Evolutionary conservation across 2,797 vertebrate species (phyloP).

Genomic region (Potorous gilbertii): DNA sequence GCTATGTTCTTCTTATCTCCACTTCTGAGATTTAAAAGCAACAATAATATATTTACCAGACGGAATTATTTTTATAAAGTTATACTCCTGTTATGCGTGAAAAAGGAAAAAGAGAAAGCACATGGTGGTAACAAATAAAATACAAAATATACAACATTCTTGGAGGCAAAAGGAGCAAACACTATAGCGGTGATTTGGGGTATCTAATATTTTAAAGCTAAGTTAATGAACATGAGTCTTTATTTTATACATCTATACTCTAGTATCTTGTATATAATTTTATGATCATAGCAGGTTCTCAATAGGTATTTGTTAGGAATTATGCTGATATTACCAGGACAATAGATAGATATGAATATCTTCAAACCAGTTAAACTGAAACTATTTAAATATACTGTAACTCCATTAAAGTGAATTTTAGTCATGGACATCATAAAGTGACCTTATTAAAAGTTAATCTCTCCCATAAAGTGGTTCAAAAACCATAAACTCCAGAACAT

Average conservation of each 20-base stretch:
- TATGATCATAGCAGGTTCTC: not conserved
- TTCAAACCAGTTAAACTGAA: not conserved
- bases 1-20: conserved; percentile 96
- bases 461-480: not conserved
- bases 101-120: conserved; percentile 53
- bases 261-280: not conserved
- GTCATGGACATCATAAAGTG: conserved; percentile 28
- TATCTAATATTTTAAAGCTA: conserved; percentile 47
- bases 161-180: conserved; percentile 38
- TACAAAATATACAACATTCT: conserved; percentile 30
- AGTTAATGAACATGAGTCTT: conserved; percentile 20
- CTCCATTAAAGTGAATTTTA: conserved; percentile 12
- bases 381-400: not conserved
- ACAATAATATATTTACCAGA: conserved; percentile 61
- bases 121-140: conserved; percentile 40
- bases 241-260: conserved; percentile 41
- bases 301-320: not conserved
- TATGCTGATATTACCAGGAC: conserved; percentile 21
- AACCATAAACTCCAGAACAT: not conserved
- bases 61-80: not conserved
- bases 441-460: not conserved
- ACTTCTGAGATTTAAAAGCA: conserved; percentile 86
- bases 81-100: conserved; percentile 7
- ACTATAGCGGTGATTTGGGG: not conserved
- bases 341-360: conserved; percentile 9